Evolutionary conservation across 2,888 invertebrate genomes (phyloP), one percentile per base, ranked within the genome.

Genomic region (Amiota communis): DNA sequence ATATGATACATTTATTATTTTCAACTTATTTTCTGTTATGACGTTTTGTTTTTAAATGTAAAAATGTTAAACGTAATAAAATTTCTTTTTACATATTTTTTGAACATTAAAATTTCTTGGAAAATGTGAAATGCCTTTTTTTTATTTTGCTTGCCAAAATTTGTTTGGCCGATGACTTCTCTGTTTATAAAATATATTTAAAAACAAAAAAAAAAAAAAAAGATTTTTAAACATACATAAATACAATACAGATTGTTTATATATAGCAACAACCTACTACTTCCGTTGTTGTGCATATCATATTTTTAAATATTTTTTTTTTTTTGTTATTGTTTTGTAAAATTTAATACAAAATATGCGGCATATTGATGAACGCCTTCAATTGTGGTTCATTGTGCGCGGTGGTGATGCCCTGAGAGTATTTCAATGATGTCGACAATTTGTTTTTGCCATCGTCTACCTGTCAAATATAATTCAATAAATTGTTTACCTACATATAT

Each of bases 271-370:
- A 53, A 53, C 53, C 53, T n/a, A 36, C 63, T 63, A 13, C 63
- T 46, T 23, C 63, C 63, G 63, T n/a, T 63, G 36, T 63, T 23
- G 23, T 46, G 63, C n/a, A 20, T n/a, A 10, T 63, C 36, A 63
- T 63, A 36, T 49, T 48, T 67, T 11, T 13, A 64, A 13, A 47
- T 15, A 15, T 47, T 63, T 36, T 20, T 17, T 67, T 13, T 17
- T 13, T 67, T 23, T 67, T 17, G n/a, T 36, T n/a, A 6, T 20
- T 20, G 11, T 49, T 49, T 15, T 2, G 15, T 64, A 8, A 20
- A 49, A 67, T 51, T 67, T 23, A 67, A 67, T 67, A 67, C 51
- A 23, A 67, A 67, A 65, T 48, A 65, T 65, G 48, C 17, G 65
- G 48, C 47, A 1, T 3, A 17, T 20, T 15, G 17, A 20, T n/a